Evolutionary conservation across 37 sponge, comb jelly and placozoan genomes (phyloP).

Genomic region (Crambe crambe): DNA sequence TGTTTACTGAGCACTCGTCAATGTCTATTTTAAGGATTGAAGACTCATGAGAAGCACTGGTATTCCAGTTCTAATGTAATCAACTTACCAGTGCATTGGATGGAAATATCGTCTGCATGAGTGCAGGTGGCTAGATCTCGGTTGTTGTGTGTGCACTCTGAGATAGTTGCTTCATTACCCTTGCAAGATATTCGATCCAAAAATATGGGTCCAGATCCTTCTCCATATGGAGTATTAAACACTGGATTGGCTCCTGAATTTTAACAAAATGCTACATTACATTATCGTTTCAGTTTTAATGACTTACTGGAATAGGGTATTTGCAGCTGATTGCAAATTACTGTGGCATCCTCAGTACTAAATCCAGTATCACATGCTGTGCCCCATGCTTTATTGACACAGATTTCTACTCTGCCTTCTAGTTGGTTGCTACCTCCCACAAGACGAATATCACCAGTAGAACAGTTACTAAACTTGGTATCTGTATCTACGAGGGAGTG

Average conservation of each 20-base stretch:
- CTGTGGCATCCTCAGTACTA: constrained; percentile 32
- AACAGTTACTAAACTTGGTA: neutral
- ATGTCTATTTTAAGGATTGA: neutral
- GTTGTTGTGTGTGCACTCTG: constrained; percentile 10
- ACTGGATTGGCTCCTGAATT: neutral
- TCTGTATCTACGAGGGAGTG: neutral
- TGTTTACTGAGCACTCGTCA: constrained; percentile 9
- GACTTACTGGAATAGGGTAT: neutral
- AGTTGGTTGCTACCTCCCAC: constrained; percentile 8
- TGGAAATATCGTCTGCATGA: constrained; percentile 5
- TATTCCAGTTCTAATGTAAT: no score
- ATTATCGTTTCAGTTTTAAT: neutral
- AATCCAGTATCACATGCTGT: constrained; percentile 43
- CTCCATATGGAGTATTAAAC: constrained; percentile 1
- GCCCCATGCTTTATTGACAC: constrained; percentile 38
- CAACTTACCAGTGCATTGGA: constrained; percentile 17
- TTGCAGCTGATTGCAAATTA: constrained; percentile 34
- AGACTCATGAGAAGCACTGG: no score
- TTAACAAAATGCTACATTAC: neutral
- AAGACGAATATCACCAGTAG: constrained; percentile 29
- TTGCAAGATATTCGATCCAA: constrained; percentile 21
- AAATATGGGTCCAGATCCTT: constrained; percentile 26
- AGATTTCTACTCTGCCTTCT: constrained; percentile 47
- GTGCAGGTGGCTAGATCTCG: neutral
- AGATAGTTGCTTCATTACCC: constrained; percentile 24